Evolutionary conservation across 2,888 invertebrate genomes (phyloP).

Genomic region (Pollenia angustigena): DNA sequence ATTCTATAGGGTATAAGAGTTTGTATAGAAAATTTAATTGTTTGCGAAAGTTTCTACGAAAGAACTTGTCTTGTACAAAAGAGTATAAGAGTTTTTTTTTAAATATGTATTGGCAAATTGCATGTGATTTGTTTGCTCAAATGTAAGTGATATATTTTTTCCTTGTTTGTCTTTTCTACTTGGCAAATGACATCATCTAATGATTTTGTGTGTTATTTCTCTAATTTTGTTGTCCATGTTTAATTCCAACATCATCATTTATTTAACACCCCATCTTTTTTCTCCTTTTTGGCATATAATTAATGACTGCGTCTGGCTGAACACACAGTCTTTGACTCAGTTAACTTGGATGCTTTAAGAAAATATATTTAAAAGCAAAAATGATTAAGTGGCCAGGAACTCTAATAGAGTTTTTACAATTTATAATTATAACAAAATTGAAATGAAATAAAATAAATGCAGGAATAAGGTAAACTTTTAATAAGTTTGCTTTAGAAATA

Average conservation of each 20-base stretch:
- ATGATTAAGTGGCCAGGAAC: constrained; percentile 48
- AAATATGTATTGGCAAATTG: too few species aligned
- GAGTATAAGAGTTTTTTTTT: too few species aligned
- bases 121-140: too few species aligned
- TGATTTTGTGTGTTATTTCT: not conserved
- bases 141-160: too few species aligned
- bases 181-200: constrained; percentile 36
- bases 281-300: constrained; percentile 21
- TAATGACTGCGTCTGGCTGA: constrained; percentile 59
- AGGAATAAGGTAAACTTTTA: not conserved
- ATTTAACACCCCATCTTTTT: constrained; percentile 61
- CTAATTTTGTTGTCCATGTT: not conserved
- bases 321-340: not conserved
- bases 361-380: constrained; percentile 3
- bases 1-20: too few species aligned
- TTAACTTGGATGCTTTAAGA: not conserved
- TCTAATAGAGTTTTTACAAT: constrained; percentile 39
- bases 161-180: too few species aligned
- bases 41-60: too few species aligned
- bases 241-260: constrained; percentile 51
- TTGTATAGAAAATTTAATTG: too few species aligned
- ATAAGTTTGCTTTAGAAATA: not conserved
- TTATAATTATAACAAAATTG: constrained; percentile 28
- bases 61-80: too few species aligned
- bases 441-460: not conserved